These are phyloP conservation scores for Pseudotriccus pelzelni DNA, from an alignment of 2,797 vertebrate genomes.

Conservation along the genomic window DNA sequence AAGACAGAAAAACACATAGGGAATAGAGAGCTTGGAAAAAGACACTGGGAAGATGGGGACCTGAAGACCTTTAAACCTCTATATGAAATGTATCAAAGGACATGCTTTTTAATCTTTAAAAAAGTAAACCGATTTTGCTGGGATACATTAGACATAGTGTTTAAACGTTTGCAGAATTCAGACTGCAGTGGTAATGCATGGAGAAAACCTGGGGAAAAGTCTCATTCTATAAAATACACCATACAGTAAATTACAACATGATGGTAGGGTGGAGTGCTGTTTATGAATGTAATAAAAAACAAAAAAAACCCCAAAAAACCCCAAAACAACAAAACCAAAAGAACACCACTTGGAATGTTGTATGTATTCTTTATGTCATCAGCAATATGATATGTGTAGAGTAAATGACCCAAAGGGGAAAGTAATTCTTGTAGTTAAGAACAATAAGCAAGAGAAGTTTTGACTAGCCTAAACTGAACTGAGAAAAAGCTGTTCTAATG, in stretches of 20 bases:
- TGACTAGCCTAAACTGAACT: neutral
- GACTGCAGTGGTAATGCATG: rapidly evolving
- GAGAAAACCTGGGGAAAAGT: neutral
- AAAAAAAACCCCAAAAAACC: neutral
- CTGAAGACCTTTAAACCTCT: neutral
- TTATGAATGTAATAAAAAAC: neutral
- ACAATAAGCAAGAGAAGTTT: neutral
- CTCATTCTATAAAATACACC: neutral
- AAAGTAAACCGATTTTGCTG: neutral
- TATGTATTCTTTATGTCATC: neutral
- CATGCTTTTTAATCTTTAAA: neutral
- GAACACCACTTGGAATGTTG: neutral
- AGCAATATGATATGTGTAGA: neutral
- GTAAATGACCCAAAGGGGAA: neutral
- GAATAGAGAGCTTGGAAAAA: neutral
- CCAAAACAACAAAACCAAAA: too few relatives aligned
- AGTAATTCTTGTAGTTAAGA: neutral
- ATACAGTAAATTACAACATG: neutral
- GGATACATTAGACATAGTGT: neutral
- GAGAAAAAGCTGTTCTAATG: neutral
- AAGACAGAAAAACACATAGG: neutral
- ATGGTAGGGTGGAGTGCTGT: neutral
- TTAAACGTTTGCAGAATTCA: neutral
- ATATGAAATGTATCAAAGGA: neutral
- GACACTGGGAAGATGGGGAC: neutral